phyloP scores from a whole-genome alignment of 2,113 vertebrate species.

The Salvelinus alpinus region DNA sequence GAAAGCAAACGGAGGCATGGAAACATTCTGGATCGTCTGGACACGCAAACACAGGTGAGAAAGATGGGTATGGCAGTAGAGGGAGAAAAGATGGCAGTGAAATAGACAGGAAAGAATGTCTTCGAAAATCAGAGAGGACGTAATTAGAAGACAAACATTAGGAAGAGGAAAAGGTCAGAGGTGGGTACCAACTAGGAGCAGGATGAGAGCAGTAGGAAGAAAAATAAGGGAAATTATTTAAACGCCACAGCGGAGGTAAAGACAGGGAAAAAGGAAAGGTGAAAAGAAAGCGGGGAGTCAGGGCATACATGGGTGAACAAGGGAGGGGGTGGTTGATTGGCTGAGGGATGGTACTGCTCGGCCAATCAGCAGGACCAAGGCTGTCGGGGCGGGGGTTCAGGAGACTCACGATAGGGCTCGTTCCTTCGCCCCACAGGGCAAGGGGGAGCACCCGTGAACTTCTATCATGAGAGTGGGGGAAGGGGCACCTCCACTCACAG shows the following conservation, averaged over 20 bases:
- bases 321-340: neutral
- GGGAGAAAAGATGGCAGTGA: no score
- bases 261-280: neutral
- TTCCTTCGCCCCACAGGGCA: conserved; percentile 74
- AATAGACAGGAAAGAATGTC: no score
- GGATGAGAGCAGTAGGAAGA: no score
- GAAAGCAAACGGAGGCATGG: no score
- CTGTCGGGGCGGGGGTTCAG: neutral
- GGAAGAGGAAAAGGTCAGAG: no score
- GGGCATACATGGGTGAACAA: no score
- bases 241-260: neutral
- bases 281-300: neutral
- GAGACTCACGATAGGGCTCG: conserved; percentile 78
- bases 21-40: neutral
- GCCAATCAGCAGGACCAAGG: neutral
- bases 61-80: no score
- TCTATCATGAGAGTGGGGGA: conserved; percentile 88
- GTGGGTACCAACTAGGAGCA: no score
- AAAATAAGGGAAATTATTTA: no score
- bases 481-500: conserved; percentile 91
- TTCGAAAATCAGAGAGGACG: no score
- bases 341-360: conserved; percentile 8
- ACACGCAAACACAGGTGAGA: neutral
- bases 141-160: no score
- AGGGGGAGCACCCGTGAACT: conserved; percentile 76